Evolutionary conservation across 2,888 invertebrate genomes (phyloP), one percentile per base, ranked within the genome.

Genomic region (Aphrophora alni): DNA sequence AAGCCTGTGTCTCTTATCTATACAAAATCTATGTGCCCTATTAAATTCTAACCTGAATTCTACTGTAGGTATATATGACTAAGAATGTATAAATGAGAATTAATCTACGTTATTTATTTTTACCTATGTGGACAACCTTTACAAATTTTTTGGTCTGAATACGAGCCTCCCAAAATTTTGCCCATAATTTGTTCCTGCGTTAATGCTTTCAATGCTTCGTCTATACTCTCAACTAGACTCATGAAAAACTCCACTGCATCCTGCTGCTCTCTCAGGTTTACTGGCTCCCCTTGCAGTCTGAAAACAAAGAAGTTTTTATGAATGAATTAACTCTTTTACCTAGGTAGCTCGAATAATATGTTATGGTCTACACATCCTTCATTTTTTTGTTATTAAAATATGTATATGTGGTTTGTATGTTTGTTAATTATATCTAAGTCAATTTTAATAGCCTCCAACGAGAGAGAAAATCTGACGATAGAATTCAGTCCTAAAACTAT

Each of bases 181-280:
- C 95, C 95, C 95, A 97, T 96, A 77, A 97, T 92, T 88, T 97
- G 97, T 86, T 96, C 95, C 87, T 97, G 95, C 44, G 95, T 95
- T 83, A 98, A 90, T 26, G 95, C 94, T 90, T 99, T 98, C 51
- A 98, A 90, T 14, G 98, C 98, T 89, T 98, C 98, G 87, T 99
- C 98, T 86, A 99, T 91, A 86, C 97, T 97, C 89, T 99, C 98
- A 51, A 98, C 96, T 76, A 99, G 90, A 83, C 97, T 97, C 95
- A 98, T 98, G 88, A 98, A 98, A 91, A 99, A 99, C 89, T 99
- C 99, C 38, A 98, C 95, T 0, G 99, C 99, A 89, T 99, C 99
- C 89, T 99, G 99, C 88, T 99, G 99, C 88, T 99, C 99, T 78
- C 98, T 92, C 85, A 99, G 91, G 90, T 99, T 99, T 17, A 99